phyloP scores from a whole-genome alignment of 1,140 invertebrate species.

The Andricus grossulariae region DNA sequence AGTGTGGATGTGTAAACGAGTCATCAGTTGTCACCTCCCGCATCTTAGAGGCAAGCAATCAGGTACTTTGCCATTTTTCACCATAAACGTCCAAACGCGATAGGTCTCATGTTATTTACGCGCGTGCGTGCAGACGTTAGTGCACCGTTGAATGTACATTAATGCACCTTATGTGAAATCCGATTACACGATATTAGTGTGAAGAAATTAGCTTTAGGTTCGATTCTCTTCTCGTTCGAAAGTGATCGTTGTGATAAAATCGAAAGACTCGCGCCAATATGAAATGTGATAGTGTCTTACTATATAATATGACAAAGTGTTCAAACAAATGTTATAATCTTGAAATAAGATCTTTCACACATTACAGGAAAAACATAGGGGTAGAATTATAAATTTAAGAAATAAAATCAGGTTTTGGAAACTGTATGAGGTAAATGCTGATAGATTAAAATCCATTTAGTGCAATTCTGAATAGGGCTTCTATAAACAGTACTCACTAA shows the following conservation, averaged over 20 bases:
- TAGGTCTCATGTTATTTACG: slow-evolving; percentile 40
- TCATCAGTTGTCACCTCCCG: neutral
- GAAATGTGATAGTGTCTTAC: neutral
- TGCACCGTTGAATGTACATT: slow-evolving; percentile 24
- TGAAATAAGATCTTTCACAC: too few species aligned
- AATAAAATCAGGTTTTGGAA: too few species aligned
- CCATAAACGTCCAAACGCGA: slow-evolving; percentile 38
- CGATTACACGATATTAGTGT: slow-evolving; percentile 36
- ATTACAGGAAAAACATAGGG: too few species aligned
- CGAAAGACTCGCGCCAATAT: neutral
- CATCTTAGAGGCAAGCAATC: neutral
- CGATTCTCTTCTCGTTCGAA: neutral
- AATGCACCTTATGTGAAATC: slow-evolving; percentile 33
- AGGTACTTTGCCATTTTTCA: slow-evolving; percentile 35
- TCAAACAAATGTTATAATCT: too few species aligned
- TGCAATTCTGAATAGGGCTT: too few species aligned
- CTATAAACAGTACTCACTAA: too few species aligned
- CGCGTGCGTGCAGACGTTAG: slow-evolving; percentile 33
- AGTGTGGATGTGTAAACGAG: too few species aligned
- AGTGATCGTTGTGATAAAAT: slow-evolving; percentile 17
- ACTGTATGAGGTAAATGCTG: too few species aligned
- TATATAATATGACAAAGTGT: too few species aligned
- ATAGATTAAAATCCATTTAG: too few species aligned
- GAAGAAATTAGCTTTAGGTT: slow-evolving; percentile 37
- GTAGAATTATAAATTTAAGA: too few species aligned